Evolutionary conservation across 2,797 vertebrate genomes (phyloP).

Genomic region (Threskiornis aethiopicus): DNA sequence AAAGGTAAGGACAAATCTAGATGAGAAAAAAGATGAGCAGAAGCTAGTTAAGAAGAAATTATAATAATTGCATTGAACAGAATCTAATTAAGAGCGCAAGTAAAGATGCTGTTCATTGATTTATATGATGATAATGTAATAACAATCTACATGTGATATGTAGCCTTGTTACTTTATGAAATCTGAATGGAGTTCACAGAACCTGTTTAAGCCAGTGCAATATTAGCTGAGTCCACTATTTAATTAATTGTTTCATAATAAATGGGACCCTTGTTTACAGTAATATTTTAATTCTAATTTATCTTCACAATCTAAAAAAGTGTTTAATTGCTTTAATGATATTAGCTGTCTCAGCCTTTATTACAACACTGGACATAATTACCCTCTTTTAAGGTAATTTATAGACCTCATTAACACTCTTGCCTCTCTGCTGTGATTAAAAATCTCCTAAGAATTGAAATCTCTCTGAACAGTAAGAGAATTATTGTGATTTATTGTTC

Average conservation of each 20-base stretch:
- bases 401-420: slow-evolving; percentile 70
- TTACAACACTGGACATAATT: slow-evolving; percentile 67
- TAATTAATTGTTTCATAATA: slow-evolving; percentile 32
- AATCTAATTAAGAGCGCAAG: slow-evolving; percentile 11
- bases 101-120: slow-evolving; percentile 27
- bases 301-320: slow-evolving; percentile 59
- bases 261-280: slow-evolving; percentile 56
- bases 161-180: neutral
- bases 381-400: slow-evolving; percentile 71
- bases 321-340: slow-evolving; percentile 72
- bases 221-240: neutral
- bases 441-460: slow-evolving; percentile 66
- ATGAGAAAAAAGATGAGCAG: neutral
- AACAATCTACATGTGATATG: neutral
- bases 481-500: slow-evolving; percentile 60
- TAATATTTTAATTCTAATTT: slow-evolving; percentile 65
- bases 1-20: neutral
- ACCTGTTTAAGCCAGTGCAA: neutral
- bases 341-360: slow-evolving; percentile 69
- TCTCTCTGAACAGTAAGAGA: slow-evolving; percentile 30
- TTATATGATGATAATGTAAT: slow-evolving; percentile 29
- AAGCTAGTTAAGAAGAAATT: slow-evolving; percentile 27
- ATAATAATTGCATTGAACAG: neutral
- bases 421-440: slow-evolving; percentile 63
- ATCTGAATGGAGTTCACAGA: slow-evolving; percentile 23